Conservation (phyloP, 2,888 invertebrate genomes). For the Euproctis similis region DNA sequence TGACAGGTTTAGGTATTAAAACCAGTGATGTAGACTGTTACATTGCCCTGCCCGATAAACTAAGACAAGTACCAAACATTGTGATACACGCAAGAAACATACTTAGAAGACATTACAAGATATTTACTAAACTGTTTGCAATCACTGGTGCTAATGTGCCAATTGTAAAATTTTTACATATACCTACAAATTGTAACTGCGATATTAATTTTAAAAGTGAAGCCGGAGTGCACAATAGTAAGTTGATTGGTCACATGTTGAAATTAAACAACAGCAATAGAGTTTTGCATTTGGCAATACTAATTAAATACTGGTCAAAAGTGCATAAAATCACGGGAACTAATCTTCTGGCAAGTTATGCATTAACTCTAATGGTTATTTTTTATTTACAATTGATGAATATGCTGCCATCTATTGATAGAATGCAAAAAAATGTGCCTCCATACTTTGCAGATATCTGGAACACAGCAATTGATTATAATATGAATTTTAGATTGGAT, state of each 20-base stretch:
- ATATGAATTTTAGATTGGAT: constrained; percentile 20
- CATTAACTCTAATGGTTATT: constrained; percentile 78
- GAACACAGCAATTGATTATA: constrained; percentile 73
- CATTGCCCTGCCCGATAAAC: constrained; percentile 51
- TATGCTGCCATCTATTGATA: constrained; percentile 72
- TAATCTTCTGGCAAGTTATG: constrained; percentile 79
- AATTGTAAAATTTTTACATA: constrained; percentile 82
- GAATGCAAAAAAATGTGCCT: constrained; percentile 49
- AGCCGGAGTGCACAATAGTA: constrained; percentile 80
- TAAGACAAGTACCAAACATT: constrained; percentile 12
- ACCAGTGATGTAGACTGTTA: constrained; percentile 85
- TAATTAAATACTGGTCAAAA: constrained; percentile 86
- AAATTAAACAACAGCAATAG: constrained; percentile 62
- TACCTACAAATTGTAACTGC: constrained; percentile 75
- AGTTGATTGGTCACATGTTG: constrained; percentile 76
- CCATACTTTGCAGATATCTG: constrained; percentile 63
- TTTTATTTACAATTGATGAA: constrained; percentile 81
- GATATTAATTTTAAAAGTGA: constrained; percentile 83
- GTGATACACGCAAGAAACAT: constrained; percentile 40
- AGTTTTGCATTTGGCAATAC: constrained; percentile 74
- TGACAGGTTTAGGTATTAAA: constrained; percentile 80
- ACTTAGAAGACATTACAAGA: constrained; percentile 37
- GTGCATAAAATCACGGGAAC: constrained; percentile 73
- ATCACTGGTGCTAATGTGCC: constrained; percentile 83
- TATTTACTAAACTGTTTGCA: constrained; percentile 73